Conservation (phyloP, 2,113 vertebrate species). For the Cynocephalus volans region DNA sequence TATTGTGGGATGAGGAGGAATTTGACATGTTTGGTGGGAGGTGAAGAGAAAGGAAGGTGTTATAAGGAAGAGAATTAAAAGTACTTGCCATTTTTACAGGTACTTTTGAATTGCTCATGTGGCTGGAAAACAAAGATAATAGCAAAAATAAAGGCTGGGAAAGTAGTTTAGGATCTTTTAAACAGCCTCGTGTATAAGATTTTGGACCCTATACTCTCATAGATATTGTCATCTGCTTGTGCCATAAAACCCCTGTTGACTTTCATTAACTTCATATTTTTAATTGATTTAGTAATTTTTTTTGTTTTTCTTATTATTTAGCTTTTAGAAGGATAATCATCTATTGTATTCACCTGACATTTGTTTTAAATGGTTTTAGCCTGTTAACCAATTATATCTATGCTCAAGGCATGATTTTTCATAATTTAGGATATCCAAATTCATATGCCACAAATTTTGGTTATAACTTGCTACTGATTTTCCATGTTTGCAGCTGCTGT, state of each 20-base stretch:
- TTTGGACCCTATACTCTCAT: not conserved
- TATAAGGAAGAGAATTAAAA: not conserved
- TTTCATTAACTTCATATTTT: not conserved
- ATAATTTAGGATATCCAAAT: not conserved
- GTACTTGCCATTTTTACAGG: not conserved
- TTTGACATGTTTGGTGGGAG: not conserved
- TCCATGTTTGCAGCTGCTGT: not conserved
- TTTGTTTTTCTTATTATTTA: not conserved
- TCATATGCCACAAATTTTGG: not conserved
- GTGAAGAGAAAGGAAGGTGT: not conserved
- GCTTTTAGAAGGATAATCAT: not conserved
- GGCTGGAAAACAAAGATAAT: not conserved
- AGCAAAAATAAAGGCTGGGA: not conserved
- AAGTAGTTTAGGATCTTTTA: not conserved
- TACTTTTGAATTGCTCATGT: not conserved
- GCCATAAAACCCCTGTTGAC: not conserved
- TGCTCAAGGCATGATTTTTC: not conserved
- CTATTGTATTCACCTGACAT: not conserved
- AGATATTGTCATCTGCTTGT: not conserved
- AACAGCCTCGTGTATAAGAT: not conserved
- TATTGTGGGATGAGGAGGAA: not conserved
- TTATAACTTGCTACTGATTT: not conserved
- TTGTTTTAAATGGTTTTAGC: slow-evolving; percentile 24
- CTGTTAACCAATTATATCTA: not conserved
- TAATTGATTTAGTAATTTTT: not conserved